Percentiles rank a stretch among this genome's conserved stretches.
These are phyloP conservation scores for Paramuricea clavata DNA, from an alignment of 92 coral and sea anemone species.

Conservation along the genomic window DNA sequence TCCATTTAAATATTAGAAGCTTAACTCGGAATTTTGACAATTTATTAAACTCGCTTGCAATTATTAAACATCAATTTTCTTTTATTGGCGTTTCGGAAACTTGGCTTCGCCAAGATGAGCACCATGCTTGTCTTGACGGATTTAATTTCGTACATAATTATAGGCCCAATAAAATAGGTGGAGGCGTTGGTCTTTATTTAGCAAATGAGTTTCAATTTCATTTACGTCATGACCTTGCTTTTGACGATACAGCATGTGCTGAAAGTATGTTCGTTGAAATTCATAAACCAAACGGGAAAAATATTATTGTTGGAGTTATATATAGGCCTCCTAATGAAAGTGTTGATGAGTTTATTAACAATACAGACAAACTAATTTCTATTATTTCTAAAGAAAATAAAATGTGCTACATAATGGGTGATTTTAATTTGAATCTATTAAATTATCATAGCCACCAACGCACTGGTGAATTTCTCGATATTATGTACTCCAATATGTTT, in stretches of 20 bases:
- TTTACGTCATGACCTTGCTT: constrained; percentile 4
- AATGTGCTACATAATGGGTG: background rate
- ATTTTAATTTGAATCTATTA: no score
- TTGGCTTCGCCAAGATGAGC: constrained; percentile 40
- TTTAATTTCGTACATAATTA: constrained; percentile 21
- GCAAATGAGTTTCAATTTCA: background rate
- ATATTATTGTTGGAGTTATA: constrained; percentile 35
- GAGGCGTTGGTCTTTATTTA: constrained; percentile 11
- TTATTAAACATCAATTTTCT: constrained; percentile 21
- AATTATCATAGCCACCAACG: no score
- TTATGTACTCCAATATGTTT: no score
- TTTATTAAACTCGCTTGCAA: background rate
- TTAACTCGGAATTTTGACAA: background rate
- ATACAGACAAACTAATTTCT: background rate
- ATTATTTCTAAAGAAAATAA: constrained; percentile 18
- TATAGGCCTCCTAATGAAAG: constrained; percentile 41
- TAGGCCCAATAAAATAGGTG: background rate
- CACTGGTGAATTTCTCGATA: no score
- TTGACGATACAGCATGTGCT: background rate
- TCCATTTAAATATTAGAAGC: constrained; percentile 10
- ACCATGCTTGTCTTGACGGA: constrained; percentile 38
- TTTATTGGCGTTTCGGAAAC: constrained; percentile 48
- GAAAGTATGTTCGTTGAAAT: constrained; percentile 42
- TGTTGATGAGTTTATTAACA: constrained; percentile 17
- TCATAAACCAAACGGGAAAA: constrained; percentile 33